phyloP scores from a whole-genome alignment of 2,888 invertebrate species.

The Nebria brevicollis region DNA sequence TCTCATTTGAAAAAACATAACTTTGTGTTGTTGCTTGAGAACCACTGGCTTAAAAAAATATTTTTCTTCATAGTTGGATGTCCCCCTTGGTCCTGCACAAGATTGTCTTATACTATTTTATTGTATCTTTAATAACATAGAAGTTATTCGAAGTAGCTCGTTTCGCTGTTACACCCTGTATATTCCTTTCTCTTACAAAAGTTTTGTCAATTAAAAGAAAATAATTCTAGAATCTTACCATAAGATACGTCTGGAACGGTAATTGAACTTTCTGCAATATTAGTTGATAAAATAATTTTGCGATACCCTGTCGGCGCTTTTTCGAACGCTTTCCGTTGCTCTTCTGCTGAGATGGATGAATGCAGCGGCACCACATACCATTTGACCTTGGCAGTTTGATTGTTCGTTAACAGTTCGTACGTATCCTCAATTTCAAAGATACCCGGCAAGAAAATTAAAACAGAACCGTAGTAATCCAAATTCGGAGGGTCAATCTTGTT shows the following conservation, averaged over 20 bases:
- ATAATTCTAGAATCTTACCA: constrained; percentile 63
- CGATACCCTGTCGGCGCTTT: constrained; percentile 72
- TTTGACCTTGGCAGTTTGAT: constrained; percentile 40
- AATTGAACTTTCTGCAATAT: constrained; percentile 92
- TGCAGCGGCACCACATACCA: constrained; percentile 66
- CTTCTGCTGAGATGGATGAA: constrained; percentile 74
- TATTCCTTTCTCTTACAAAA: no score
- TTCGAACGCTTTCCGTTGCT: constrained; percentile 72
- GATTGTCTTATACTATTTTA: no score
- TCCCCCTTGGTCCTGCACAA: no score
- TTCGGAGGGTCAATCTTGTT: constrained; percentile 70
- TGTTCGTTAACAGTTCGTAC: constrained; percentile 60
- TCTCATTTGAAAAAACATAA: no score
- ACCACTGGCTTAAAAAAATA: no score
- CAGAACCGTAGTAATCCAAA: constrained; percentile 66
- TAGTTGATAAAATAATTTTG: constrained; percentile 89
- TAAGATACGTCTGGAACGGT: constrained; percentile 90
- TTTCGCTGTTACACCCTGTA: no score
- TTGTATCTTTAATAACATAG: no score
- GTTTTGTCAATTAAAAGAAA: no score
- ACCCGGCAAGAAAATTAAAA: constrained; percentile 91
- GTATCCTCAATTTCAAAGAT: constrained; percentile 84
- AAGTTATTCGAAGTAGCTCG: no score
- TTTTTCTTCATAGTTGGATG: no score
- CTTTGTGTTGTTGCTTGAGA: no score